These are phyloP conservation scores for Psittacula cyanocephala DNA, from an alignment of 2,113 vertebrate species.

Conservation along the genomic window DNA sequence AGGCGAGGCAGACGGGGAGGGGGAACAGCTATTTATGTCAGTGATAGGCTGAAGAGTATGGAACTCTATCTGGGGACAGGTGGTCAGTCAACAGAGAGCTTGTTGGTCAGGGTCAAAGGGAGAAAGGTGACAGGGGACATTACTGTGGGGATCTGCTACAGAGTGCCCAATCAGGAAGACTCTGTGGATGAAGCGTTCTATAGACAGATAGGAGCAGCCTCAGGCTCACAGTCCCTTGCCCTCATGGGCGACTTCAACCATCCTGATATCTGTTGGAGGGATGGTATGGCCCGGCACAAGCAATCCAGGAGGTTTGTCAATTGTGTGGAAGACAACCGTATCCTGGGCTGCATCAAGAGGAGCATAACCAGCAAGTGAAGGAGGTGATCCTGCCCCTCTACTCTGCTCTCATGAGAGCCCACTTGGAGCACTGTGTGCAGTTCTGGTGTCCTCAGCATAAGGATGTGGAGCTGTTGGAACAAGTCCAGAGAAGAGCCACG, in stretches of 20 bases:
- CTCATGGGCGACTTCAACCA: neutral
- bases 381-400: neutral
- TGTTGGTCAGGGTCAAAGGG: neutral
- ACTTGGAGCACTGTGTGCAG: too few relatives aligned
- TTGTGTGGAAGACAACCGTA: neutral
- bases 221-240: neutral
- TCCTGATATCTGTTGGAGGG: neutral
- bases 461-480: too few relatives aligned
- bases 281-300: neutral
- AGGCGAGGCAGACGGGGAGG: neutral
- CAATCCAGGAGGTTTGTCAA: neutral
- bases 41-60: neutral
- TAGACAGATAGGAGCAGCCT: neutral
- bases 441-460: too few relatives aligned
- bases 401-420: neutral
- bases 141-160: neutral
- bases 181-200: neutral
- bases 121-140: neutral
- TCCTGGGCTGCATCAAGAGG: neutral
- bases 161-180: neutral
- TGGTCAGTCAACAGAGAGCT: neutral
- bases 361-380: neutral
- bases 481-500: too few relatives aligned
- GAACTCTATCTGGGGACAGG: neutral
- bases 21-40: neutral